Evolutionary conservation across 2,113 vertebrate species (phyloP).

Genomic region (Dipodomys stephensi): DNA sequence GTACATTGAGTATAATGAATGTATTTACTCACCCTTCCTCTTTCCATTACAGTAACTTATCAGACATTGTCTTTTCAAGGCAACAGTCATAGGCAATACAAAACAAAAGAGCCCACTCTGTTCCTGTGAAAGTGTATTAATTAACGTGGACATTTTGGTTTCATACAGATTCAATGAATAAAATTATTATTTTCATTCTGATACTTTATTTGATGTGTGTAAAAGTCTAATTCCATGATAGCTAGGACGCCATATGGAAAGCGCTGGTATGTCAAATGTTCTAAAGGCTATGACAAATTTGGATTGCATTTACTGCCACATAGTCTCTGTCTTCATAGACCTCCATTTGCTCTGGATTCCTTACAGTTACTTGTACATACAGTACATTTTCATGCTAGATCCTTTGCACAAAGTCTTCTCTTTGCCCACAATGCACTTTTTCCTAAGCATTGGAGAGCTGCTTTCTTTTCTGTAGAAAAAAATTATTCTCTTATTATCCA

Average conservation of each 20-base stretch:
- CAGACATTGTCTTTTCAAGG: not conserved
- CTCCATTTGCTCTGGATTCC: not conserved
- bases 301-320: not conserved
- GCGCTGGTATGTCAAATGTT: not conserved
- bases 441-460: not conserved
- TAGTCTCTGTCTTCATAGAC: not conserved
- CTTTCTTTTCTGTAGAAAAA: not conserved
- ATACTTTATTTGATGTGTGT: not conserved
- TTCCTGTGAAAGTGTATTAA: not conserved
- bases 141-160: no score
- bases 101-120: not conserved
- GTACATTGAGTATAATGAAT: no score
- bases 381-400: not conserved
- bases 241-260: not conserved
- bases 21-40: no score
- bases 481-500: not conserved
- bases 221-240: not conserved
- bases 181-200: constrained; percentile 2
- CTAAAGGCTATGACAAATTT: not conserved
- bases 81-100: not conserved
- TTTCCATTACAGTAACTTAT: no score
- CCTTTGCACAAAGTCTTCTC: not conserved
- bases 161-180: no score
- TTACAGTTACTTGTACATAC: not conserved
- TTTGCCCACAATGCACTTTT: not conserved